Evolutionary conservation across 2,797 vertebrate species (phyloP).

Genomic region (Cyclura pinguis): DNA sequence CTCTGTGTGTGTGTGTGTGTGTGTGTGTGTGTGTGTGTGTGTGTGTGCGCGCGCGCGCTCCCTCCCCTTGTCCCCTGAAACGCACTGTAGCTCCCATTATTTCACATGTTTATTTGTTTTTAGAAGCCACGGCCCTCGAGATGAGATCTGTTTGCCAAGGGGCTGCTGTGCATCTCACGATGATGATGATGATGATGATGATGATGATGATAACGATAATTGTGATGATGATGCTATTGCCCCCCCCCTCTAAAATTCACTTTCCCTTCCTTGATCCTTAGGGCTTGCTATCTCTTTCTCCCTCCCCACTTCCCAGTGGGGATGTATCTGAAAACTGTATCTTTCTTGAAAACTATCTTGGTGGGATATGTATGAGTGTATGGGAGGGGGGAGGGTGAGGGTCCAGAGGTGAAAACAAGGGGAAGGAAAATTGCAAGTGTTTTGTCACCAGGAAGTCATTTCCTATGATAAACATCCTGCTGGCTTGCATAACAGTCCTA

Average conservation of each 20-base stretch:
- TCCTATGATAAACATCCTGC: constrained; percentile 39
- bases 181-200: too few species aligned
- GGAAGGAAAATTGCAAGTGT: constrained; percentile 42
- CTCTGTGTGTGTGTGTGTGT: too few species aligned
- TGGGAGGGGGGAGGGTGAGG: not conserved
- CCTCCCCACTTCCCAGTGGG: not conserved
- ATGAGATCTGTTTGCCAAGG: too few species aligned
- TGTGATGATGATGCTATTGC: too few species aligned
- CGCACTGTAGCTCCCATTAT: constrained; percentile 32
- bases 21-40: not conserved
- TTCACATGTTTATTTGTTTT: not conserved
- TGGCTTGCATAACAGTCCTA: constrained; percentile 59
- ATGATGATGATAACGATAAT: too few species aligned
- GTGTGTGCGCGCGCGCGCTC: constrained; percentile 51
- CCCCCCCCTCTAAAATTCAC: too few species aligned
- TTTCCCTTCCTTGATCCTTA: not conserved
- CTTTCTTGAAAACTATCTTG: constrained; percentile 17
- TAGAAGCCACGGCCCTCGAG: too few species aligned
- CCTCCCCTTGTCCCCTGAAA: constrained; percentile 35
- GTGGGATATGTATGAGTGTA: not conserved
- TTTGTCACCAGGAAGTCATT: constrained; percentile 28
- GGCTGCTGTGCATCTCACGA: too few species aligned
- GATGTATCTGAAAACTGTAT: not conserved
- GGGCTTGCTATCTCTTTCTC: not conserved
- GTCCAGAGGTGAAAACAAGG: not conserved